phyloP scores from a whole-genome alignment of 2,113 vertebrate species.

The Bubalus kerabau region DNA sequence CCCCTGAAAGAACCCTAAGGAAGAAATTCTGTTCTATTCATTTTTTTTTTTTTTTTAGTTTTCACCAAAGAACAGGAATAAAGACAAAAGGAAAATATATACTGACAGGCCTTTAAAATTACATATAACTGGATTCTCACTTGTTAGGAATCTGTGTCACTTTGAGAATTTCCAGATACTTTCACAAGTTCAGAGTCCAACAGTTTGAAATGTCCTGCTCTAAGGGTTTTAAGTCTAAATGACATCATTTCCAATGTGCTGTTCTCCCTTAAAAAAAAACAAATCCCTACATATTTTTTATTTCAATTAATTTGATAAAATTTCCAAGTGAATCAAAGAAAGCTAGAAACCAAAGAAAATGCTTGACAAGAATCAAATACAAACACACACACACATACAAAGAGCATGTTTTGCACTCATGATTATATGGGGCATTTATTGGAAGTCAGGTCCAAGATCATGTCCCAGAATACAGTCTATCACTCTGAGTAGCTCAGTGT shows the following conservation, averaged over 20 bases:
- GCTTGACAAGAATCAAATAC: background rate
- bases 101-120: background rate
- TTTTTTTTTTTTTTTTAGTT: background rate
- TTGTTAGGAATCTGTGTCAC: background rate
- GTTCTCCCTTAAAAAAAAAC: background rate
- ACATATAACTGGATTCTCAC: background rate
- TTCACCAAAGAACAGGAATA: background rate
- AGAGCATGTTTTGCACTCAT: background rate
- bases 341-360: background rate
- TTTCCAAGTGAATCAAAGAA: constrained; percentile 26
- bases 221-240: background rate
- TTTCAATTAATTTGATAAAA: background rate
- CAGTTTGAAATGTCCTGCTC: background rate
- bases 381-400: background rate
- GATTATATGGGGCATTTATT: background rate
- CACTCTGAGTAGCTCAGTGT: background rate
- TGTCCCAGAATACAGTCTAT: background rate
- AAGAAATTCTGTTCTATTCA: background rate
- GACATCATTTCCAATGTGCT: background rate
- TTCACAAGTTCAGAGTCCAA: background rate
- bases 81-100: constrained; percentile 16
- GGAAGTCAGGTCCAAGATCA: background rate
- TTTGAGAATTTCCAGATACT: constrained; percentile 33
- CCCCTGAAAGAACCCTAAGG: background rate
- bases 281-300: background rate